Base-by-base conservation (phyloP, 2,888 invertebrate genomes). In the Eilema caniola region DNA sequence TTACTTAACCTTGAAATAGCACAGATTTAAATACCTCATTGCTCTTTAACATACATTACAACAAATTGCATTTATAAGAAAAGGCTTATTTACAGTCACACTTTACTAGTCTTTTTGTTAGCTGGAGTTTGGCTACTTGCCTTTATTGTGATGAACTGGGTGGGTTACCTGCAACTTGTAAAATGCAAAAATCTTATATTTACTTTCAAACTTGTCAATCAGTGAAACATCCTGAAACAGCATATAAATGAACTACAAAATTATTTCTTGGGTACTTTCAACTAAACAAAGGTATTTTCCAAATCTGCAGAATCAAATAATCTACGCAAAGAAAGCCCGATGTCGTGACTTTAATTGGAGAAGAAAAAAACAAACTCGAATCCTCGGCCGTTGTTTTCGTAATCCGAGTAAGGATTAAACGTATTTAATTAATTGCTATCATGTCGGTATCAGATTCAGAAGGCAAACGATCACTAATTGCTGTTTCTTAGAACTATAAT, bases 371-470 rank as follows among this genome's bases (percentile, higher is more conserved):
- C 63, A 62, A 66, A 62, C 64, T 65, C 67, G 69, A 66, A 72
- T 37, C 66, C 56, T 70, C 70, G 53, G 62, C 69, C 60, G 67
- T 77, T 84, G 80, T 85, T 84, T 77, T 81, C 74, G 85, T 79
- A 81, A 83, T 73, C 74, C 75, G 77, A 86, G 82, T 74, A 73
- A 69, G 82, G 85, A 83, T 86, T 82, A 85, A 61, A 67, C 74
- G 61, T 77, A 75, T 76, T 80, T 84, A 84, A 85, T 84, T 86
- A 86, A 83, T 82, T 70, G 80, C 71, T 83, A 84, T 85, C 78
- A 78, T 71, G 77, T 69, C 72, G 63, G 70, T 77, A 77, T 78
- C 78, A 77, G 81, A 70, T 81, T 80, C 63, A 71, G 66, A 73
- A 23, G 62, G 72, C 67, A 78, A 78, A 79, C 33, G 64, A 41